These are phyloP conservation scores for Leptinotarsa rubiginosa DNA, from an alignment of 2,888 invertebrate genomes.

Conservation along the genomic window DNA sequence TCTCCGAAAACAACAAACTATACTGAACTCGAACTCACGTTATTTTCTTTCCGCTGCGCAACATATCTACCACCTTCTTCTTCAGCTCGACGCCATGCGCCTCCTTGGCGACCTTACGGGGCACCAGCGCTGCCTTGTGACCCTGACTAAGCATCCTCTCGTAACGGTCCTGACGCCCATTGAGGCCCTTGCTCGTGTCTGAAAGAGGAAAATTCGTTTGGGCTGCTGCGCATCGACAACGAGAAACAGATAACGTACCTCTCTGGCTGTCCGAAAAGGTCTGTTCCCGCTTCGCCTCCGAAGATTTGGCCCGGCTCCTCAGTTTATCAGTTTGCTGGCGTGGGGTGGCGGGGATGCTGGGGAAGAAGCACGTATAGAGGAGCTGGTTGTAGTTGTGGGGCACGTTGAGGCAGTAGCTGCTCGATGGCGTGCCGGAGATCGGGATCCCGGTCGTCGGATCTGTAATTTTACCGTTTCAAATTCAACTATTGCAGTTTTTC, in stretches of 20 bases:
- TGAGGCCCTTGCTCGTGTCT: slow-evolving; percentile 30
- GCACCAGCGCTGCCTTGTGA: slow-evolving; percentile 61
- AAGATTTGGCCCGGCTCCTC: slow-evolving; percentile 42
- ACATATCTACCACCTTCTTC: slow-evolving; percentile 67
- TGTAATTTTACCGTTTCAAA: slow-evolving; percentile 55
- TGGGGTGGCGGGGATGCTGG: slow-evolving; percentile 65
- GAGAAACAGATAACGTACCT: slow-evolving; percentile 29
- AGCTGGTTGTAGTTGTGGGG: slow-evolving; percentile 83
- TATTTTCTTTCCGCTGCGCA: slow-evolving; percentile 75
- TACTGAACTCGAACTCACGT: slow-evolving; percentile 69
- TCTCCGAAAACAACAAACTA: no score
- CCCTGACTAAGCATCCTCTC: slow-evolving; percentile 64
- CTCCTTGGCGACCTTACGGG: slow-evolving; percentile 63
- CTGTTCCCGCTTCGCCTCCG: slow-evolving; percentile 56
- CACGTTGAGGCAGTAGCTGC: slow-evolving; percentile 71
- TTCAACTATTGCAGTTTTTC: neutral
- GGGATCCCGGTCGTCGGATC: slow-evolving; percentile 82
- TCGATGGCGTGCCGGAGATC: slow-evolving; percentile 72
- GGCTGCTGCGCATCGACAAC: neutral
- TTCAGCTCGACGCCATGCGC: slow-evolving; percentile 59
- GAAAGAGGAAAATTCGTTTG: neutral
- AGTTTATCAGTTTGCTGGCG: slow-evolving; percentile 42
- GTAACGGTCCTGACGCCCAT: slow-evolving; percentile 63
- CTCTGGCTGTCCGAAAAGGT: slow-evolving; percentile 52
- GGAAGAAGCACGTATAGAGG: slow-evolving; percentile 80